These are phyloP conservation scores for Dinothrombium tinctorium DNA, from an alignment of 1,140 invertebrate genomes.

Conservation along the genomic window DNA sequence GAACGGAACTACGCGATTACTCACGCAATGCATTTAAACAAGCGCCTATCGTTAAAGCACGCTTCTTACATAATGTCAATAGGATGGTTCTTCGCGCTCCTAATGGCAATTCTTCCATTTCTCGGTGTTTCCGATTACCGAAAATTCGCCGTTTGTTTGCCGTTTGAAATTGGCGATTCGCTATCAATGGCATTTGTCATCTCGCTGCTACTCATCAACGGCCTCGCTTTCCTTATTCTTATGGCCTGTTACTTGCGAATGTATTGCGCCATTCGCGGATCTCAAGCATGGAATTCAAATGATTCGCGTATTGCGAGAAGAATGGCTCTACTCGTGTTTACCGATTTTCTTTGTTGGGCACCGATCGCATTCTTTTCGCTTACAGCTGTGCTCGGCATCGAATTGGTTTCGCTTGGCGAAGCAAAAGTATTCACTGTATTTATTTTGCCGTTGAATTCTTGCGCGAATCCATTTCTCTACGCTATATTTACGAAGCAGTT, in stretches of 20 bases:
- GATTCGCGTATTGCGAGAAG: constrained; percentile 87
- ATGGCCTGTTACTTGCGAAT: constrained; percentile 95
- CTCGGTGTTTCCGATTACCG: constrained; percentile 79
- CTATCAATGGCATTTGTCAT: constrained; percentile 65
- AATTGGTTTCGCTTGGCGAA: constrained; percentile 54
- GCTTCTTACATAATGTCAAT: constrained; percentile 62
- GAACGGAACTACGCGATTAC: constrained; percentile 70
- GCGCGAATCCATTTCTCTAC: constrained; percentile 67
- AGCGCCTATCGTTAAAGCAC: constrained; percentile 35
- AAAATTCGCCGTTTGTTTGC: constrained; percentile 84
- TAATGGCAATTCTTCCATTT: constrained; percentile 67
- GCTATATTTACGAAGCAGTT: constrained; percentile 72
- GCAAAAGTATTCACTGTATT: constrained; percentile 71
- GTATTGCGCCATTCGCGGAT: constrained; percentile 85
- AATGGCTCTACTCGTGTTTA: constrained; percentile 90
- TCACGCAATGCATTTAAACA: constrained; percentile 50
- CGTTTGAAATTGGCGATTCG: constrained; percentile 57
- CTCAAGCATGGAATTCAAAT: constrained; percentile 83
- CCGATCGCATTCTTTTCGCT: constrained; percentile 90
- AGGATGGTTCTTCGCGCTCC: constrained; percentile 71
- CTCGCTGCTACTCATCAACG: constrained; percentile 80
- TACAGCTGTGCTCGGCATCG: constrained; percentile 47
- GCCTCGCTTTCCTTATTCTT: constrained; percentile 70
- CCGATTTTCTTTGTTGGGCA: constrained; percentile 91
- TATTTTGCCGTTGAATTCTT: constrained; percentile 73